Evolutionary conservation across 2,888 invertebrate genomes (phyloP), one percentile per base, ranked within the genome.

Genomic region (Hirtodrosophila histrioides): DNA sequence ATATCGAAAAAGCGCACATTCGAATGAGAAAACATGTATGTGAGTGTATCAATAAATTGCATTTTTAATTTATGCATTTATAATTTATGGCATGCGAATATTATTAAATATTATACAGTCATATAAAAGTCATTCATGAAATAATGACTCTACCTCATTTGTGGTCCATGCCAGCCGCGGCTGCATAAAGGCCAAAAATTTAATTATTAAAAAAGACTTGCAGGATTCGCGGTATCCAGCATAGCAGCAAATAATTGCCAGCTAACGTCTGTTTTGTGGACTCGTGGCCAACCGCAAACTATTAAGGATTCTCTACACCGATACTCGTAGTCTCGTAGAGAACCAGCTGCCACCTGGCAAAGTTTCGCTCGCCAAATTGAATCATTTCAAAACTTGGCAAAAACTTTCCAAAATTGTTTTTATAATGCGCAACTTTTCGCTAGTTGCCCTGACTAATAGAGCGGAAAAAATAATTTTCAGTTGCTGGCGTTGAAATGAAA

Each of bases 361-460:
- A 85, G 56, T 79, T 72, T 69, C 51, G 31, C 64, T 62, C 63
- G 57, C 53, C 61, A 67, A 85, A 82, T 85, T 85, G 75, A 79
- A 78, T 83, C 85, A 81, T 76, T 85, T 70, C 62, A 44, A 69
- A 82, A 86, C 79, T 81, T 75, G 77, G 61, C 72, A 31, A 60
- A 67, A 76, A 76, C 78, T 76, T 76, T 56, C 65, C 63, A 39
- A 85, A 85, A 82, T 82, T 82, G 82, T 80, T 82, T 82, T 83
- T 78, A 79, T 79, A 82, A 82, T 85, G 76, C 53, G 45, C 64
- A 85, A 75, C 78, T 81, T 75, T 72, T 35, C 44, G 39, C 49
- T 41, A 23, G 40, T 39, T 36, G 37, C 46, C 37, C 61, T 53
- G 62, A 54, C 76, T 73, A 84, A 80, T 78, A 79, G 65, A 67